These are phyloP conservation scores for Epirrhoe tristata DNA, from an alignment of 2,888 invertebrate species.

Conservation along the genomic window DNA sequence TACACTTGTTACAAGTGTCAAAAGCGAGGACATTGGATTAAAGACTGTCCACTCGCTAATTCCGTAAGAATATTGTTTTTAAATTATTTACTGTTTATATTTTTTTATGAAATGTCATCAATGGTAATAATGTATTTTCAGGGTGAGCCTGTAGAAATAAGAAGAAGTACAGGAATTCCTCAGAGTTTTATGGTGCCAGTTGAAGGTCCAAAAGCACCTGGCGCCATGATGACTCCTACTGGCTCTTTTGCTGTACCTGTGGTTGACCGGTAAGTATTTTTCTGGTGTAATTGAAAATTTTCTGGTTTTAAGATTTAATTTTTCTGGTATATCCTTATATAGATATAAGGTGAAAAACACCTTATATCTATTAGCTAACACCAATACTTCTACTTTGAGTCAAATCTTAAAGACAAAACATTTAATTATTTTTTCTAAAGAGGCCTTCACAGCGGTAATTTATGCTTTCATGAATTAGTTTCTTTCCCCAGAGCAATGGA, in stretches of 20 bases:
- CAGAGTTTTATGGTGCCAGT: slow-evolving; percentile 97
- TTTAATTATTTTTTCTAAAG: no score
- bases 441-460: no score
- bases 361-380: no score
- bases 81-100: neutral
- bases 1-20: slow-evolving; percentile 98
- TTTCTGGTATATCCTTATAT: no score
- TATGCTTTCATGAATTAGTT: no score
- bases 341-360: no score
- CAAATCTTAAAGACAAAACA: no score
- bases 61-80: slow-evolving; percentile 54
- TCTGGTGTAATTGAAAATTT: no score
- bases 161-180: slow-evolving; percentile 98
- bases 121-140: slow-evolving; percentile 52
- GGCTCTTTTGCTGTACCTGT: slow-evolving; percentile 95
- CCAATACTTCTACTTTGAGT: no score
- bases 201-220: slow-evolving; percentile 94
- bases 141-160: slow-evolving; percentile 91
- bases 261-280: slow-evolving; percentile 95
- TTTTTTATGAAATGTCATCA: neutral
- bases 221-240: slow-evolving; percentile 95
- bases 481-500: no score
- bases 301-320: no score
- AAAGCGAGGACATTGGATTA: slow-evolving; percentile 98
- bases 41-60: slow-evolving; percentile 94